Evolutionary conservation across 2,888 invertebrate genomes (phyloP).

Genomic region (Cosmorhoe ocellata): DNA sequence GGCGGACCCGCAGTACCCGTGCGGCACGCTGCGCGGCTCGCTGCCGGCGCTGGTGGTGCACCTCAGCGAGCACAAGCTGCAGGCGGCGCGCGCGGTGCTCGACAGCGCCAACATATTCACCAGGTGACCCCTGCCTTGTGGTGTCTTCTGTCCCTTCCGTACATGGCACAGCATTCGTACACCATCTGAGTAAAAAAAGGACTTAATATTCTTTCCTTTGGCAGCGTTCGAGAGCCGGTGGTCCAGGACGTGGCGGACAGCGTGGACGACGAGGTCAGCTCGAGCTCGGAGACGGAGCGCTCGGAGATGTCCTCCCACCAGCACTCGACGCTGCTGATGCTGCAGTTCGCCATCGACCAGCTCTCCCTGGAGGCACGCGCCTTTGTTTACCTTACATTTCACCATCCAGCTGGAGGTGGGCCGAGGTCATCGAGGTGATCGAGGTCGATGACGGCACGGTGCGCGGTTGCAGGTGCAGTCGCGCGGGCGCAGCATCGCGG

Average conservation of each 20-base stretch:
- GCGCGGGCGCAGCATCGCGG: constrained; percentile 93
- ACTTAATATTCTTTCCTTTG: neutral
- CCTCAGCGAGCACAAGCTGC: constrained; percentile 94
- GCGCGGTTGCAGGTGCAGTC: constrained; percentile 85
- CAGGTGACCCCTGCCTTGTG: neutral
- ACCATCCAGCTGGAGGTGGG: too few relatives aligned
- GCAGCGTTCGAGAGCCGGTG: constrained; percentile 31
- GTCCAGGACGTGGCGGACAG: constrained; percentile 28
- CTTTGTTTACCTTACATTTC: too few relatives aligned
- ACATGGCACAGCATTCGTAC: too few relatives aligned
- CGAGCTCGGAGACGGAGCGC: constrained; percentile 69
- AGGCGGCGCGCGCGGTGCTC: constrained; percentile 61
- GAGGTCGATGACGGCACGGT: too few relatives aligned
- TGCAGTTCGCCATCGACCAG: constrained; percentile 94
- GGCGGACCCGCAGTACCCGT: constrained; percentile 93
- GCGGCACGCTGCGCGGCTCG: constrained; percentile 91
- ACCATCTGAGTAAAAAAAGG: neutral
- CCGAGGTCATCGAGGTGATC: too few relatives aligned
- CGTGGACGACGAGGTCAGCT: constrained; percentile 69
- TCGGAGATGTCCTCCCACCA: constrained; percentile 64
- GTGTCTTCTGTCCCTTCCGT: too few relatives aligned
- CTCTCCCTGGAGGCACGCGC: constrained; percentile 88
- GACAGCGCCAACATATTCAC: constrained; percentile 16
- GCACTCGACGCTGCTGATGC: constrained; percentile 86
- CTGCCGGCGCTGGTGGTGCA: constrained; percentile 94